Percentiles rank a stretch among this genome's conserved stretches.
These are phyloP conservation scores for Otolemur crassicaudatus DNA, from an alignment of 2,797 vertebrate species.

Conservation along the genomic window DNA sequence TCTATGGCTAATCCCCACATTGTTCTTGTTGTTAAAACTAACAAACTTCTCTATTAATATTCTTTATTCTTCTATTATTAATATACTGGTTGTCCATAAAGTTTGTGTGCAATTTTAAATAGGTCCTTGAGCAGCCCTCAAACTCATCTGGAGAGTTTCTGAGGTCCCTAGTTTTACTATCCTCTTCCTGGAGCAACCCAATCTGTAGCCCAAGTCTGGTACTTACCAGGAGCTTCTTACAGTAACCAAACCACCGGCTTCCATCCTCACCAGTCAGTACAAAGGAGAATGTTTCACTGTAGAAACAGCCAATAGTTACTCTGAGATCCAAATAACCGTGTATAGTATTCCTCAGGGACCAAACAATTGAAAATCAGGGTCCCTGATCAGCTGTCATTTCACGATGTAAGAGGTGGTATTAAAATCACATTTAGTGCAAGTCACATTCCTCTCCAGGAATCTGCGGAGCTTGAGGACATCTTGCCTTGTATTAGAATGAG, in stretches of 20 bases:
- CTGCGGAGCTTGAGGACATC: background rate
- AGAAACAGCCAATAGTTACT: conserved; percentile 70
- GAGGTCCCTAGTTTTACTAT: background rate
- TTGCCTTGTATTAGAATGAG: background rate
- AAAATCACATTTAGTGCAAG: background rate
- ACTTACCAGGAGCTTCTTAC: conserved; percentile 98
- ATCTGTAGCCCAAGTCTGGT: background rate
- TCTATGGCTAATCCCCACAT: background rate
- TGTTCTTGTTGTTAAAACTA: background rate
- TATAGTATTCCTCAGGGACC: background rate
- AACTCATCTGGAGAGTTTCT: background rate
- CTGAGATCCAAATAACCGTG: background rate
- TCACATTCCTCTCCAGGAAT: background rate
- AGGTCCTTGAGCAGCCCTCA: background rate
- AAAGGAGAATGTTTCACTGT: conserved; percentile 98
- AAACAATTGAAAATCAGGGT: background rate
- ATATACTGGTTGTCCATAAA: background rate
- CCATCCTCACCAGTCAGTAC: conserved; percentile 98
- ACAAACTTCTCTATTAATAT: background rate
- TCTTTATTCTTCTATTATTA: background rate
- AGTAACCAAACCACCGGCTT: conserved; percentile 98
- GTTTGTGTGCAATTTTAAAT: no score
- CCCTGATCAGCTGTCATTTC: background rate
- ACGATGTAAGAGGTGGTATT: background rate
- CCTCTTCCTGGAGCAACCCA: background rate